phyloP scores from a whole-genome alignment of 2,888 invertebrate species.

The Halictus ligatus region DNA sequence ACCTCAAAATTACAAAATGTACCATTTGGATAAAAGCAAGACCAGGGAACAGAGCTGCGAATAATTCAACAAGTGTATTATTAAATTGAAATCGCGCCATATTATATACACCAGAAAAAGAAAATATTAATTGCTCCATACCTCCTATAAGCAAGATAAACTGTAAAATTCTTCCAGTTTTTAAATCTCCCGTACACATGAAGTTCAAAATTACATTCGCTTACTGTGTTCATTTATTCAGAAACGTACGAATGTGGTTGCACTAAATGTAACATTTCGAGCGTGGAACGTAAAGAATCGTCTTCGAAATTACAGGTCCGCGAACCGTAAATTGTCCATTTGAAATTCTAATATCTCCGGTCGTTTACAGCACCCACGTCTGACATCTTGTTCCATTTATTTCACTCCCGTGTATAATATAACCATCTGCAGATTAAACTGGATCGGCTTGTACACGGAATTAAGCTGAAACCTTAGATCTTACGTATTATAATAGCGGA shows the following conservation, averaged over 20 bases:
- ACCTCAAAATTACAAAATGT: too few species aligned
- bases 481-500: background rate
- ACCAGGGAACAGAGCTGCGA: background rate
- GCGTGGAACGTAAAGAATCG: background rate
- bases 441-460: background rate
- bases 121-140: background rate
- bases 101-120: background rate
- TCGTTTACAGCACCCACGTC: background rate
- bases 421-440: background rate
- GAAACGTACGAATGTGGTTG: background rate
- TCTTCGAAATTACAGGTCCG: background rate
- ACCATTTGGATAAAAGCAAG: background rate
- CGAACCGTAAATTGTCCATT: background rate
- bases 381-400: background rate
- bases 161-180: background rate
- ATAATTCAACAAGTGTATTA: too few species aligned
- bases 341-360: constrained; percentile 1
- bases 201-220: background rate
- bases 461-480: background rate
- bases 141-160: background rate
- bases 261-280: background rate
- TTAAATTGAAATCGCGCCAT: background rate
- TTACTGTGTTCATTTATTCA: background rate
- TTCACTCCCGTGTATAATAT: background rate
- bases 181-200: background rate